Conservation (phyloP, 2,888 invertebrate genomes). For the Diplolepis rosae region DNA sequence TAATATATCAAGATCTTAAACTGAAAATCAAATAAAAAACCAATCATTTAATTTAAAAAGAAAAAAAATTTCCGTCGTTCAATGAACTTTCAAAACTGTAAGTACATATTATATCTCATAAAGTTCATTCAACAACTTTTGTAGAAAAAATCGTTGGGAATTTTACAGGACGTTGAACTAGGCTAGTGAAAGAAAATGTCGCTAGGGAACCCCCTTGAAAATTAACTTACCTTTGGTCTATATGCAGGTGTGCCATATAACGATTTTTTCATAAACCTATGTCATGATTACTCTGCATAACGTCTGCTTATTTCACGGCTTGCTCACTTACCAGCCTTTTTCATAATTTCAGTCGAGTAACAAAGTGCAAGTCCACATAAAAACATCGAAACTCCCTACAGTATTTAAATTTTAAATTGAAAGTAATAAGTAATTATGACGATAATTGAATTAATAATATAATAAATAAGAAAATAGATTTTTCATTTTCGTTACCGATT, state of each 20-base stretch:
- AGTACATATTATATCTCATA: too few species aligned
- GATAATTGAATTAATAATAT: neutral
- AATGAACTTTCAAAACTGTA: too few species aligned
- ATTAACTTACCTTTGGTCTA: constrained; percentile 12
- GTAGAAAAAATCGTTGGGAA: neutral
- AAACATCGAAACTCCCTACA: neutral
- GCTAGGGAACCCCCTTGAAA: constrained; percentile 1
- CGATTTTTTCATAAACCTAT: constrained; percentile 24
- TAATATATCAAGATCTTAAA: too few species aligned
- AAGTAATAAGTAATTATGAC: neutral
- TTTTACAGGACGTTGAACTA: neutral
- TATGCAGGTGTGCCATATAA: constrained; percentile 27
- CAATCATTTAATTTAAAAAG: too few species aligned
- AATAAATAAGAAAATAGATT: too few species aligned
- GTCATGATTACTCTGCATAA: constrained; percentile 30
- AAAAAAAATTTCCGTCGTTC: too few species aligned
- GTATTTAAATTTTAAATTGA: neutral
- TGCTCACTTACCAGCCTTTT: neutral
- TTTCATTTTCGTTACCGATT: too few species aligned
- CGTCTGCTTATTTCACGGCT: neutral
- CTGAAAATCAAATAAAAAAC: too few species aligned
- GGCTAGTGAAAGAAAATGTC: constrained; percentile 8
- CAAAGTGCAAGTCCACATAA: neutral
- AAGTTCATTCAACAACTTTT: too few species aligned
- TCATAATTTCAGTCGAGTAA: neutral